phyloP scores from a whole-genome alignment of 2,797 vertebrate species.

The Sebastes minor region DNA sequence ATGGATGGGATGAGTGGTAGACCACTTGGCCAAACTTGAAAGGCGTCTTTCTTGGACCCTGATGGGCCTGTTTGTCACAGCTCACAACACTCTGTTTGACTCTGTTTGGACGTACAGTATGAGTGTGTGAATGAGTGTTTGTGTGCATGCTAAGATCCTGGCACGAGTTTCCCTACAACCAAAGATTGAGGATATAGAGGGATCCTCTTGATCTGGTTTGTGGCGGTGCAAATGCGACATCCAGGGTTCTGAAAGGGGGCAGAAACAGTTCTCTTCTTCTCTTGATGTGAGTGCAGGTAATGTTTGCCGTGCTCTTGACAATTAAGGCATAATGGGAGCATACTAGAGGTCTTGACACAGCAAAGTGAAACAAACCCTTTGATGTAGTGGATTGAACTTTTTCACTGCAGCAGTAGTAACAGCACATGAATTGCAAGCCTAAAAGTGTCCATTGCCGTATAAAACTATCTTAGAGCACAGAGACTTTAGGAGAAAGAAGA shows the following conservation, averaged over 20 bases:
- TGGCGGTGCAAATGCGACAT: constrained; percentile 52
- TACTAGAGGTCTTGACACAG: neutral
- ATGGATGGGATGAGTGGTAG: constrained; percentile 63
- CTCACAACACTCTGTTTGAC: constrained; percentile 50
- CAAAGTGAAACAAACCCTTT: constrained; percentile 25
- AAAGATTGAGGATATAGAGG: constrained; percentile 38
- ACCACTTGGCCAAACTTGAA: constrained; percentile 72
- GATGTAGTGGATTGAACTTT: constrained; percentile 5
- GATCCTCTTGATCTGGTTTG: constrained; percentile 63
- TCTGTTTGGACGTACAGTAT: constrained; percentile 48
- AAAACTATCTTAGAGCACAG: constrained; percentile 37
- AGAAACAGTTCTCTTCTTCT: constrained; percentile 18
- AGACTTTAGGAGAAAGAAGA: constrained; percentile 28
- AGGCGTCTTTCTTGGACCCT: constrained; percentile 58
- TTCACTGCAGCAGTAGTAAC: neutral
- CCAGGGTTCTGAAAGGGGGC: constrained; percentile 25
- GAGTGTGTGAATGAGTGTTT: constrained; percentile 27
- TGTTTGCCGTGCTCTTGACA: constrained; percentile 5
- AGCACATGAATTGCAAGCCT: neutral
- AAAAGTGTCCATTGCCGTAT: constrained; percentile 12
- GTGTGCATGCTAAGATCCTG: constrained; percentile 47
- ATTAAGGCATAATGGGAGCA: neutral
- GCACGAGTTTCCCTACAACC: constrained; percentile 37
- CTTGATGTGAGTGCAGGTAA: constrained; percentile 33
- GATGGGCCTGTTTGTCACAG: constrained; percentile 64